Percentiles rank a stretch among this genome's conserved stretches.
These are phyloP conservation scores for Rhagoletis zephyria DNA, from an alignment of 1,140 invertebrate species.

Conservation along the genomic window DNA sequence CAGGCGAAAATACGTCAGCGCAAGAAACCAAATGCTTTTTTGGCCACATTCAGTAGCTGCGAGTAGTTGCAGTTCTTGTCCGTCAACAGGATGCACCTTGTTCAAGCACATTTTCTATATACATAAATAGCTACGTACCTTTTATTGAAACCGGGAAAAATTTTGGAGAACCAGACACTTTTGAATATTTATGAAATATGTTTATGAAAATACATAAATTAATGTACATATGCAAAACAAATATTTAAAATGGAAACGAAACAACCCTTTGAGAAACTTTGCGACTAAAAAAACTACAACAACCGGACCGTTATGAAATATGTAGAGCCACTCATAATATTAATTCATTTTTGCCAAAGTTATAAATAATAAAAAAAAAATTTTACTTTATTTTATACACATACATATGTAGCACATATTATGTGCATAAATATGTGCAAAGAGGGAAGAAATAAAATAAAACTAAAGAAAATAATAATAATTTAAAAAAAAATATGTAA, in stretches of 20 bases:
- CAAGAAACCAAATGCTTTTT: background rate
- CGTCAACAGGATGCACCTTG: constrained; percentile 3
- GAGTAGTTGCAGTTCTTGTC: background rate
- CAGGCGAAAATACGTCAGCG: constrained; percentile 4
- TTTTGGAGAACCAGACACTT: background rate
- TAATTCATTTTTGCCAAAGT: background rate
- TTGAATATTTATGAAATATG: constrained; percentile 36
- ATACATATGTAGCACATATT: background rate
- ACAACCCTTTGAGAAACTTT: background rate
- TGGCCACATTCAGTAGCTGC: background rate
- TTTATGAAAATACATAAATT: background rate
- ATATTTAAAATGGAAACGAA: background rate
- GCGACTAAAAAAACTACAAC: background rate
- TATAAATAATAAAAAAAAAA: background rate
- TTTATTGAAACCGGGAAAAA: background rate
- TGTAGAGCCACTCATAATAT: background rate
- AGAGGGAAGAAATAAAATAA: background rate
- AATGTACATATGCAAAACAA: background rate
- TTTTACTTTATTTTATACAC: background rate
- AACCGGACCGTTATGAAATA: constrained; percentile 16
- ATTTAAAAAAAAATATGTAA: constrained; percentile 46
- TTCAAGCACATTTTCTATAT: background rate
- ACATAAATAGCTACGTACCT: background rate
- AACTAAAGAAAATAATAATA: background rate
- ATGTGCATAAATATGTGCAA: background rate